Base-by-base conservation (phyloP, 2,113 vertebrate genomes). In the Isurus oxyrinchus region DNA sequence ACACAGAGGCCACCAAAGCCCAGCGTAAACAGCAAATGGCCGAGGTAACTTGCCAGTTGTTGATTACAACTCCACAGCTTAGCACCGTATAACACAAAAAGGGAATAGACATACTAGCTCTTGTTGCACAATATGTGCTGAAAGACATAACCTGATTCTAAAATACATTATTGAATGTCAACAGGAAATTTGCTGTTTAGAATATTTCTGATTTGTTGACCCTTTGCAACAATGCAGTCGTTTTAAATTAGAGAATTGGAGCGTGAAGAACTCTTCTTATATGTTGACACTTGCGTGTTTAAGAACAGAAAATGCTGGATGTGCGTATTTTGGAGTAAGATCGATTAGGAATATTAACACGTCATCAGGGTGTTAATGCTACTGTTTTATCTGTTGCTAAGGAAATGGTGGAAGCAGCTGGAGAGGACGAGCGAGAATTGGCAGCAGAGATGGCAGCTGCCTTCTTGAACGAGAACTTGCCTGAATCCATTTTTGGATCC, bases 341-440 rank as follows among this genome's bases (percentile, higher is more conserved):
- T 94, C 23, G 59, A 40, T 94, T 94, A 63, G 5, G 11, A 31
- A 91, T 27, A 5, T 63, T 61, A 10, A 35, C 59, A 63, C 5
- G 57, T 19, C 88, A 93, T 93, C 35, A 40, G 5, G n/a, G 63
- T 57, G 8, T 91, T 91, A 93, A 93, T 93, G 61, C 59, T 93
- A 3, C 5, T 5, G 53, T 63, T 69, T 96, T 31, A 27, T 90
- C 57, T 94, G 67, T 2, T 87, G 21, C 96, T 86, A 79, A 99
- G 99, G 99, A 99, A 98, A 99, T 99, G 99, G 99, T 99, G 95
- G 99, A 99, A 97, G 99, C 99, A 21, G 99, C 99, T 0, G 99
- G 99, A 0, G 99, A 99, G 96, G 99, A 99, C 93, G 99, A 99
- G 96, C 97, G 99, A 94, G 99, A 99, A 96, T 97, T 99, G 91